Base-by-base conservation (phyloP, 2,797 vertebrate genomes). In the Enteromius trimaculatus region DNA sequence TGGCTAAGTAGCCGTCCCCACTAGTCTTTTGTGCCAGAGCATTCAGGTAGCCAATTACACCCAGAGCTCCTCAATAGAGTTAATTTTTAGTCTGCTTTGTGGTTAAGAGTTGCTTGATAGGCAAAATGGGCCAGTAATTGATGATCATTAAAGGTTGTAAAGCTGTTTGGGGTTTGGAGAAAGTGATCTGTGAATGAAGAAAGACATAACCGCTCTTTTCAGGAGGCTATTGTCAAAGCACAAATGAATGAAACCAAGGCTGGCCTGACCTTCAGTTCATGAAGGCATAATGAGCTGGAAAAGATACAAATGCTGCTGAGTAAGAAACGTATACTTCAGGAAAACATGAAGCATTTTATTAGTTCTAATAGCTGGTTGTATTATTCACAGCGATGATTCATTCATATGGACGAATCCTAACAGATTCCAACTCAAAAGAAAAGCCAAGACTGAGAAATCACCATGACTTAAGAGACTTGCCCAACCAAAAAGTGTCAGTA, bases 371-470 rank as follows among this genome's bases (percentile, higher is more conserved):
- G 55, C 7, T 26, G 23, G 29, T 39, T 77, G 37, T 1, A 26
- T 77, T 62, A 58, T 77, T 62, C 23, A 6, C n/a, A 44, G n/a
- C 3, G 14, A 62, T 26, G 31, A n/a, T 23, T 62, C 37, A 19
- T 19, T 14, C 37, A 42, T 90, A 90, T 89, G 90, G 26, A 83
- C 95, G 95, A 96, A 96, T 96, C 96, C 95, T 96, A 96, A 96
- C 95, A 96, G 95, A 96, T 96, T 96, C 95, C 94, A 95, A 94
- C 93, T 95, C 89, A 49, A 90, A 90, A 93, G 89, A 89, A 92
- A 91, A 90, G 93, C 92, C 95, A 95, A 96, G 95, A 96, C 92
- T 95, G 94, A 96, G 94, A 93, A 93, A 96, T 96, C 92, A 92
- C 93, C 93, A 86, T 87, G 93, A 94, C 92, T 93, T 92, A 92